Base-by-base conservation (phyloP, 2,888 invertebrate genomes). In the Drosophila vallismaia region DNA sequence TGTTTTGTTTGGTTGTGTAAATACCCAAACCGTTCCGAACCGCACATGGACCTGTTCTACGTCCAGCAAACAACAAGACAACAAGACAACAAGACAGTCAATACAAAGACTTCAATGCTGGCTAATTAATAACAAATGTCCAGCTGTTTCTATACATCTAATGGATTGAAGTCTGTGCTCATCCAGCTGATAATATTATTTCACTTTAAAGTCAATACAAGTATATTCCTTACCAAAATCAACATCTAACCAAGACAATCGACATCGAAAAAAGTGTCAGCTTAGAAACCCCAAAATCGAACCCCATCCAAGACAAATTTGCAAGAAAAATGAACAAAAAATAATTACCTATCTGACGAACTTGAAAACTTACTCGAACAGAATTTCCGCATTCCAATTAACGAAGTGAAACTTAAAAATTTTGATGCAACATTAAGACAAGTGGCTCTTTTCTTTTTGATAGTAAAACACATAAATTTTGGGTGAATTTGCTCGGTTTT, bases 81-180 rank as follows among this genome's bases (percentile, higher is more conserved):
- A 60, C 26, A 50, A 64, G 50, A 66, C 51, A 46, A 45, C 44
- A 66, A 53, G 49, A 45, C 44, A 55, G 63, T 46, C 40, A 4
- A 24, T 24, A 63, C 45, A 54, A 46, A 51, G 53, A 59, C 45
- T 45, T 76, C 63, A 82, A 83, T 79, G 67, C 33, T 53, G 70
- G 75, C 71, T 80, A 84, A 81, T 86, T 86, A 86, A 77, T 80
- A 68, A 67, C 67, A 74, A 77, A 75, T 64, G 52, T 7, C 60
- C 63, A 66, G 48, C 54, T 68, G 70, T 38, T 29, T 19, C 19
- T 33, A 51, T 19, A 60, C 24, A 51, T 10, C 14, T 5, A 28
- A 33, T n/a, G 19, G 33, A 10, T 12, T n/a, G 48, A 38, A 44
- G 3, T 36, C 9, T 40, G 26, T 33, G 10, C 12, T n/a, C 38